Percentiles rank a stretch among this genome's conserved stretches.
These are phyloP conservation scores for Hydropsyche betteni DNA, from an alignment of 2,888 invertebrate genomes.

Conservation along the genomic window DNA sequence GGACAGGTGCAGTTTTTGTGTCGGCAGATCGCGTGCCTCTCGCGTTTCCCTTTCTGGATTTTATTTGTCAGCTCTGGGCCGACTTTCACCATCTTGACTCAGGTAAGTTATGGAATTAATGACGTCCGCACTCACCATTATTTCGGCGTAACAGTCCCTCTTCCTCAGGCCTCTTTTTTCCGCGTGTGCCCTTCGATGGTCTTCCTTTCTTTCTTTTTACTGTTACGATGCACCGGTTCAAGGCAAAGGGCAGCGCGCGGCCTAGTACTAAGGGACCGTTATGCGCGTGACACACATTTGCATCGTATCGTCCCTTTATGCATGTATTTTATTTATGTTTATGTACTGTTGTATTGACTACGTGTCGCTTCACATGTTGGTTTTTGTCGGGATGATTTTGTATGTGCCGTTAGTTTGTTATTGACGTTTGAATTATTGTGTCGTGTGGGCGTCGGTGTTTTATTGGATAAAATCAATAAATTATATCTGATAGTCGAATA, in stretches of 20 bases:
- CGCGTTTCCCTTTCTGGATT: constrained; percentile 33
- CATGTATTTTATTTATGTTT: no score
- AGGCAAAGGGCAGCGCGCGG: constrained; percentile 34
- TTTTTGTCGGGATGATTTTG: no score
- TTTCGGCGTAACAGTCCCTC: constrained; percentile 27
- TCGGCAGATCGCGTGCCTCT: constrained; percentile 34
- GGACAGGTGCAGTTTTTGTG: constrained; percentile 38
- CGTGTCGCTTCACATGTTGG: no score
- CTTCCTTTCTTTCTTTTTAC: not conserved
- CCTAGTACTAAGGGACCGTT: not conserved
- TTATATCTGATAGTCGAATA: no score
- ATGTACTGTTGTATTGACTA: no score
- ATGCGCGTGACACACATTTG: constrained; percentile 18
- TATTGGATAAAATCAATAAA: no score
- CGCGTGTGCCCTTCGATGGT: not conserved
- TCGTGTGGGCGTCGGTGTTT: no score
- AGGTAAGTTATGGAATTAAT: constrained; percentile 41
- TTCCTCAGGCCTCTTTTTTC: not conserved
- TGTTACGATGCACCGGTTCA: constrained; percentile 20
- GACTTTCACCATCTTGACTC: constrained; percentile 41
- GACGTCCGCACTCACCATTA: constrained; percentile 31
- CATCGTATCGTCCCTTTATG: not conserved
- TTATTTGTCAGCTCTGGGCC: constrained; percentile 28
- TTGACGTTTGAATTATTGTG: no score
- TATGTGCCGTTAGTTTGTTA: no score